phyloP scores from a whole-genome alignment of 2,797 vertebrate species.

The Neosilurus mollespiculum region DNA sequence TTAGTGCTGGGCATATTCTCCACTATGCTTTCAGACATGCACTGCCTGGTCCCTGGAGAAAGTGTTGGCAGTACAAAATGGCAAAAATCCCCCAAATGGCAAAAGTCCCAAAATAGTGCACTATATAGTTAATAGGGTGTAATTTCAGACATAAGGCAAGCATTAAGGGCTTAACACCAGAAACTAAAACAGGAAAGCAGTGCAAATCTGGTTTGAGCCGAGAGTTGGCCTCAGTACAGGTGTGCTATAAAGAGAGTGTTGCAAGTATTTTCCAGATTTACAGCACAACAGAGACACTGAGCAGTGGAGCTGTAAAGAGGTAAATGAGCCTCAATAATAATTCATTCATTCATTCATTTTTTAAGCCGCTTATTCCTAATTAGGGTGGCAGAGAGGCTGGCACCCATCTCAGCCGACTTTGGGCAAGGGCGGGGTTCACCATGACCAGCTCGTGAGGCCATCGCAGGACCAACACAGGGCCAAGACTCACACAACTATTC shows the following conservation, averaged over 20 bases:
- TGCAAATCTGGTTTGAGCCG: background rate
- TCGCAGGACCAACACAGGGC: no score
- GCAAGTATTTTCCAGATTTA: slow-evolving; percentile 17
- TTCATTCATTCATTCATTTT: no score
- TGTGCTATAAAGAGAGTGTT: slow-evolving; percentile 7
- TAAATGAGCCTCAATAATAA: background rate
- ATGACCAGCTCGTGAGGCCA: no score
- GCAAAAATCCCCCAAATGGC: background rate
- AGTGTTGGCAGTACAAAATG: slow-evolving; percentile 23
- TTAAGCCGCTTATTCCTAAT: no score
- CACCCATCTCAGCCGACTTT: no score
- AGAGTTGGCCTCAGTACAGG: background rate
- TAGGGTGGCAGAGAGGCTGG: no score
- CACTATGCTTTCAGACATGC: slow-evolving; percentile 14
- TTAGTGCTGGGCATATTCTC: slow-evolving; percentile 21
- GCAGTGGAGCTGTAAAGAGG: background rate
- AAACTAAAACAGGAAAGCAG: slow-evolving; percentile 17
- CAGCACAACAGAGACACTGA: slow-evolving; percentile 9
- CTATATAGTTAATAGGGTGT: slow-evolving; percentile 9
- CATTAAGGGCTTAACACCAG: slow-evolving; percentile 1
- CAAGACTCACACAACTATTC: no score
- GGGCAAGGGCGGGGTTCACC: no score
- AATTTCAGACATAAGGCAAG: slow-evolving; percentile 27
- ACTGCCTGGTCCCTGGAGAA: background rate
- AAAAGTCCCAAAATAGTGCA: slow-evolving; percentile 17